Conservation (phyloP, 2,113 vertebrate genomes). For the Girardinichthys multiradiatus region DNA sequence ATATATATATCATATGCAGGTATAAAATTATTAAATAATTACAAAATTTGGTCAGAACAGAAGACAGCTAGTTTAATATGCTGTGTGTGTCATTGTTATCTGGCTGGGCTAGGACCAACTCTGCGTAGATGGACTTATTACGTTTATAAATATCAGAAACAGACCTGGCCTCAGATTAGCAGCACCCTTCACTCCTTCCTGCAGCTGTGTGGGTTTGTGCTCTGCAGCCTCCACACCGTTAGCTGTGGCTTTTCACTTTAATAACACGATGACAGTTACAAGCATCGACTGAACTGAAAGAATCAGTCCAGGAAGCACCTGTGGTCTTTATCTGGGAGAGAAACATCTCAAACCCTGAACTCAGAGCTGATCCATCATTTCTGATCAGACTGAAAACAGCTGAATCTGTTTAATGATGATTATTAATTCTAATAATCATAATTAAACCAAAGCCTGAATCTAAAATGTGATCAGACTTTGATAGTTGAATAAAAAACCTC, state of each 20-base stretch:
- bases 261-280: slow-evolving; percentile 21
- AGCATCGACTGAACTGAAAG: background rate
- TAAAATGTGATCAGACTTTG: no score
- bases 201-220: slow-evolving; percentile 12
- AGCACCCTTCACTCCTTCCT: background rate
- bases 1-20: no score
- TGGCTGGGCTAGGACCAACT: no score
- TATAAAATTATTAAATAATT: no score
- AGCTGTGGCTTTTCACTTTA: slow-evolving; percentile 25
- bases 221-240: slow-evolving; percentile 15
- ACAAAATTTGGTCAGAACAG: background rate
- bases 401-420: no score
- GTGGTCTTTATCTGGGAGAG: slow-evolving; percentile 7
- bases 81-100: no score
- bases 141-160: background rate
- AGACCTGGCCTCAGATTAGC: background rate
- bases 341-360: background rate
- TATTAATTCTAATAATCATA: no score
- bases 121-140: no score
- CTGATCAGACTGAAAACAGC: background rate
- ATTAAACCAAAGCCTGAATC: no score
- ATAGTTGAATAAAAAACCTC: no score
- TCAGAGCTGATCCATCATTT: background rate
- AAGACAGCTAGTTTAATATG: background rate
- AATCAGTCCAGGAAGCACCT: slow-evolving; percentile 8